A percentile compares a stretch with the other conserved stretches of the same genome.
These are phyloP conservation scores for Luffia ferchaultella DNA, from an alignment of 2,888 invertebrate species.

Conservation along the genomic window DNA sequence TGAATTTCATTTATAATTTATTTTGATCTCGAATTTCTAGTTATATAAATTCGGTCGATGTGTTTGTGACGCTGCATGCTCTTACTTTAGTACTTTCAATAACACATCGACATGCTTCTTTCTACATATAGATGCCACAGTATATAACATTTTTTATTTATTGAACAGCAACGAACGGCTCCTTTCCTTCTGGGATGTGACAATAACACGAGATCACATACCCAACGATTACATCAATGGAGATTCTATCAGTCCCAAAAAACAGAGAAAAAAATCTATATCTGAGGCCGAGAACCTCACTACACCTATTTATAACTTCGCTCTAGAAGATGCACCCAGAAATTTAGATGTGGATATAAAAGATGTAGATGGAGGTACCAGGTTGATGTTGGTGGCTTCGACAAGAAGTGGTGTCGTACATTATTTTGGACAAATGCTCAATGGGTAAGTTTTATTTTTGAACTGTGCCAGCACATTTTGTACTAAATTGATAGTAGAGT, in stretches of 20 bases:
- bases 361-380: slow-evolving; percentile 54
- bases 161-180: slow-evolving; percentile 54
- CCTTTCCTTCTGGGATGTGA: slow-evolving; percentile 53
- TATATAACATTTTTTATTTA: too few relatives aligned
- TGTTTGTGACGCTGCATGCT: too few relatives aligned
- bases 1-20: too few relatives aligned
- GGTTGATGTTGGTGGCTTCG: slow-evolving; percentile 58
- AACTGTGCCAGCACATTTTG: too few relatives aligned
- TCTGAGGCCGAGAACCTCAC: slow-evolving; percentile 13
- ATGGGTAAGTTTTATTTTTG: slow-evolving; percentile 69
- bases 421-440: slow-evolving; percentile 78
- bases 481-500: too few relatives aligned
- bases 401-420: slow-evolving; percentile 83
- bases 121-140: too few relatives aligned
- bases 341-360: slow-evolving; percentile 51
- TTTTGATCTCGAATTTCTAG: too few relatives aligned
- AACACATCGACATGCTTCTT: background rate
- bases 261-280: slow-evolving; percentile 36
- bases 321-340: slow-evolving; percentile 74
- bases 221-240: slow-evolving; percentile 31
- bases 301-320: slow-evolving; percentile 61
- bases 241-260: slow-evolving; percentile 36
- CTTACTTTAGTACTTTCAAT: background rate
- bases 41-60: too few relatives aligned
- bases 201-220: slow-evolving; percentile 32